These are phyloP conservation scores for Mixornis gularis DNA, from an alignment of 2,113 vertebrate genomes.

Conservation along the genomic window DNA sequence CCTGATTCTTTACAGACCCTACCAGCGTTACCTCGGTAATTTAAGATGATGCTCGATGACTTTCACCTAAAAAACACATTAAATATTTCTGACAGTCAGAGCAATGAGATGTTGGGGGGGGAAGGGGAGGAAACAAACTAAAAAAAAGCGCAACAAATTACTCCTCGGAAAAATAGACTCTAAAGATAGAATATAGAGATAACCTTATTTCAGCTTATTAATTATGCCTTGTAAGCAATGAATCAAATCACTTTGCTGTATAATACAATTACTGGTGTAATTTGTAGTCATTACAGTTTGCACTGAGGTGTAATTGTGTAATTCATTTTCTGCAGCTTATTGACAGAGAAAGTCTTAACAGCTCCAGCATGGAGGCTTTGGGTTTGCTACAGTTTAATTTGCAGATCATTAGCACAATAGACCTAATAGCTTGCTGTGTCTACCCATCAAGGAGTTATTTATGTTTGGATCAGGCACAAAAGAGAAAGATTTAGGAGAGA, in stretches of 20 bases:
- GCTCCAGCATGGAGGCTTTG: neutral
- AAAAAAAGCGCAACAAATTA: neutral
- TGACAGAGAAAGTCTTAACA: slow-evolving; percentile 43
- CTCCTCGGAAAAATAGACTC: neutral
- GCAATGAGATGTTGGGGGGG: neutral
- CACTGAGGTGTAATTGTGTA: slow-evolving; percentile 38
- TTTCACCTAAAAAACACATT: neutral
- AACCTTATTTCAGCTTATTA: slow-evolving; percentile 42
- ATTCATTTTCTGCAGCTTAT: slow-evolving; percentile 39
- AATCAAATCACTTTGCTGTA: slow-evolving; percentile 48
- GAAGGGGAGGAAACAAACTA: no score
- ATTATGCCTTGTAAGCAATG: slow-evolving; percentile 53
- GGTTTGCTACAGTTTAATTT: slow-evolving; percentile 1
- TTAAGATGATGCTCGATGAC: neutral
- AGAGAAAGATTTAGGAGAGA: neutral
- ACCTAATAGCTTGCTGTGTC: neutral
- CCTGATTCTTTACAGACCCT: neutral
- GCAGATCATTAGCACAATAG: neutral
- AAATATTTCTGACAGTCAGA: neutral
- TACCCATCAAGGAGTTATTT: neutral
- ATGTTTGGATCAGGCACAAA: neutral
- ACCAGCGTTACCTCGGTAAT: neutral
- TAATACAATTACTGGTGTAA: slow-evolving; percentile 59
- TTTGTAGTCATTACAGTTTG: slow-evolving; percentile 59
- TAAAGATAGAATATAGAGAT: slow-evolving; percentile 5